Percentiles rank a stretch among this genome's conserved stretches.
Evolutionary conservation across 2,888 invertebrate genomes (phyloP).

Genomic region (Lamproptera curius): DNA sequence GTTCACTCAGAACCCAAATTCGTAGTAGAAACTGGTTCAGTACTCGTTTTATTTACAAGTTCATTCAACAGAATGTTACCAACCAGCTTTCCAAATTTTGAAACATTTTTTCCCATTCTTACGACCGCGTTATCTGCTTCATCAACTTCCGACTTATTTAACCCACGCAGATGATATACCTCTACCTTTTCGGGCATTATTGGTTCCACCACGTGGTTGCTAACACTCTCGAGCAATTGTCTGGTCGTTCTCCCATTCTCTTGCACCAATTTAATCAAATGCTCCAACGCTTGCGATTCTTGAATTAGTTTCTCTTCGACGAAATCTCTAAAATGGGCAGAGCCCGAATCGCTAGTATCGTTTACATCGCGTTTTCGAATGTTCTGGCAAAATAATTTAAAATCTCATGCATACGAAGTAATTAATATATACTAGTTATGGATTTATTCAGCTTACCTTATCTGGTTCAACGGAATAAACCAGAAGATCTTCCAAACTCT

Average conservation of each 20-base stretch:
- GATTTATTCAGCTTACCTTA: conserved; percentile 33
- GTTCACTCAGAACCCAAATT: conserved; percentile 33
- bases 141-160: conserved; percentile 27
- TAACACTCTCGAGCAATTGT: conserved; percentile 41
- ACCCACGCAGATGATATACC: conserved; percentile 32
- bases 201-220: conserved; percentile 34
- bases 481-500: conserved; percentile 35
- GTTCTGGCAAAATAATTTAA: conserved; percentile 41
- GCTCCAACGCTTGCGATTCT: conserved; percentile 51
- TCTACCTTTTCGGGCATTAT: conserved; percentile 47
- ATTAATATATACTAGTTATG: conserved; percentile 13
- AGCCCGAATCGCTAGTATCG: conserved; percentile 13
- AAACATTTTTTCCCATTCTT: conserved; percentile 42
- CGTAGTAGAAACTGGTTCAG: conserved; percentile 41
- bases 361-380: conserved; percentile 36
- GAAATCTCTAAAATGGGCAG: conserved; percentile 33
- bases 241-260: conserved; percentile 39
- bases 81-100: conserved; percentile 46
- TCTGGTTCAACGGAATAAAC: conserved; percentile 31
- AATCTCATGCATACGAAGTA: conserved; percentile 23
- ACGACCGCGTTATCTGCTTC: conserved; percentile 36
- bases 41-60: conserved; percentile 28
- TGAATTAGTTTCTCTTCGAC: conserved; percentile 49
- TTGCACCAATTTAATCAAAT: conserved; percentile 39
- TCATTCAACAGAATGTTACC: conserved; percentile 40